These are phyloP conservation scores for Cephus pygmeus DNA, from an alignment of 2,888 invertebrate genomes.

Conservation along the genomic window DNA sequence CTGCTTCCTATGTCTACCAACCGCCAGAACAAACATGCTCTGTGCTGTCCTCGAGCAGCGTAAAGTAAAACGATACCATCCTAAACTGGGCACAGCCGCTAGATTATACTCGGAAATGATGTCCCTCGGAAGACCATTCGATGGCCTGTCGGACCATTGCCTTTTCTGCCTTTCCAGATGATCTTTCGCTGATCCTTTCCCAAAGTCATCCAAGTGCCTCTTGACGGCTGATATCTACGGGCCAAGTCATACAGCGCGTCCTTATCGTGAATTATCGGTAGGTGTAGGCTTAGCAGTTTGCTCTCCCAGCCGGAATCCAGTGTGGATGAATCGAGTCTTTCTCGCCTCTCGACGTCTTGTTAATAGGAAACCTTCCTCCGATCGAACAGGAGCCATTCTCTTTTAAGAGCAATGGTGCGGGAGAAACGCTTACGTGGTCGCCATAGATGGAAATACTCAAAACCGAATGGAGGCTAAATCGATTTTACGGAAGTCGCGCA, in stretches of 20 bases:
- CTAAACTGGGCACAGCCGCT: background rate
- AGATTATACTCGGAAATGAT: background rate
- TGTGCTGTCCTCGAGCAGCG: background rate
- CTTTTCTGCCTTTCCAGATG: too few relatives aligned
- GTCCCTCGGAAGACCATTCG: background rate
- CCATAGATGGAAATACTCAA: background rate
- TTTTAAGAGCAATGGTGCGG: background rate
- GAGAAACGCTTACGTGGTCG: background rate
- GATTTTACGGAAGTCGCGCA: background rate
- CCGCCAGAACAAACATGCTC: slow-evolving; percentile 2
- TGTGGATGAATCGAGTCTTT: background rate
- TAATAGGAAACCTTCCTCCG: background rate
- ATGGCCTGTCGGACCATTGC: too few relatives aligned
- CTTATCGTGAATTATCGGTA: background rate
- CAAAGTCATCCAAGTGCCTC: background rate
- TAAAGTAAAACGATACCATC: background rate
- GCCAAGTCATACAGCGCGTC: background rate
- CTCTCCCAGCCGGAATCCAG: background rate
- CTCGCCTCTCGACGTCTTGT: background rate
- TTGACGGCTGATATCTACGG: too few relatives aligned
- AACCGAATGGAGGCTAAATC: background rate
- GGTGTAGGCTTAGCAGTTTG: background rate
- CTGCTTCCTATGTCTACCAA: slow-evolving; percentile 8
- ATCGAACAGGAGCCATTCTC: background rate
- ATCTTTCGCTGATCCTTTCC: background rate